Evolutionary conservation across 2,888 invertebrate species (phyloP).

Genomic region (Cephus runcator): DNA sequence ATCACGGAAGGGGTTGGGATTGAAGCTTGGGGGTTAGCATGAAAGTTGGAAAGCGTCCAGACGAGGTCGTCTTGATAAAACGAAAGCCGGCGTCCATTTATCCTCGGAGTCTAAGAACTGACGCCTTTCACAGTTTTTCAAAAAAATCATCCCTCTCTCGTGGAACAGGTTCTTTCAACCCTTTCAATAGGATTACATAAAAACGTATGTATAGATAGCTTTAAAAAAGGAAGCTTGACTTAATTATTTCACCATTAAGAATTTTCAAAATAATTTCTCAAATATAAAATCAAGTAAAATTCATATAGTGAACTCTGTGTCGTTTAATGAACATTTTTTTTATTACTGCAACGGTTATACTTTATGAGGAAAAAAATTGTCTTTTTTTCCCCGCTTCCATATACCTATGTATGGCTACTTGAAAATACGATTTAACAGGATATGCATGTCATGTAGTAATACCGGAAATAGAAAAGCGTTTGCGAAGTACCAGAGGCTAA

Average conservation of each 20-base stretch:
- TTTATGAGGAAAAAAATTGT: neutral
- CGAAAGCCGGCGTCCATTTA: neutral
- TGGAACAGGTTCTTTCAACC: neutral
- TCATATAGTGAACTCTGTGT: too few species aligned
- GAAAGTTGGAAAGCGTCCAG: neutral
- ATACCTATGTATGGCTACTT: neutral
- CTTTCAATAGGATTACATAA: neutral
- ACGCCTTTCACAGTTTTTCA: neutral
- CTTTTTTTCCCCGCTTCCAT: neutral
- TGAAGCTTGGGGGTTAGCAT: neutral
- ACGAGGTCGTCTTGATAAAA: neutral
- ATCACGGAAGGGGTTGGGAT: neutral
- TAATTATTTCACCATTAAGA: too few species aligned
- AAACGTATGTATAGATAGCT: neutral
- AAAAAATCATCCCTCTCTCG: neutral
- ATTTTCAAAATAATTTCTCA: too few species aligned
- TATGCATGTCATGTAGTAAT: neutral
- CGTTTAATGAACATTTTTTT: too few species aligned
- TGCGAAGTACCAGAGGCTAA: neutral
- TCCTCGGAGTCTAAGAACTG: neutral
- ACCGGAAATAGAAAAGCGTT: neutral
- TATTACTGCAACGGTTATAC: neutral
- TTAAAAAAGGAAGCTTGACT: neutral
- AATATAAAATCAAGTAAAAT: too few species aligned
- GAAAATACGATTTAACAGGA: too few species aligned